Evolutionary conservation across 2,113 vertebrate species (phyloP), one percentile per base, ranked within the genome.

Genomic region (Camelus bactrianus): DNA sequence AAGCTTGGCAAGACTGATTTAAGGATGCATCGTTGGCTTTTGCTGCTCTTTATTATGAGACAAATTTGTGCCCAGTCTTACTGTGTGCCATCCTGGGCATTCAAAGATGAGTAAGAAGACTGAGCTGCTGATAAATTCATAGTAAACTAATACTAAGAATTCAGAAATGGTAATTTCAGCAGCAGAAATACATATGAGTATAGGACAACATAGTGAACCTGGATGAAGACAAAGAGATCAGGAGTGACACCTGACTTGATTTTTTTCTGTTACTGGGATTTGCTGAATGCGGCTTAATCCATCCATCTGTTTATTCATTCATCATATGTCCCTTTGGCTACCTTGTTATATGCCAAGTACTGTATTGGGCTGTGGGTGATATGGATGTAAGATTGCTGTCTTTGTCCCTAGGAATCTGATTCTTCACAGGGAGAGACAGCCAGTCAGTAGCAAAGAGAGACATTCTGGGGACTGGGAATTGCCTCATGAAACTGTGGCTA

Each of bases 11-110:
- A 28, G 56, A 50, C 22, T 67, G 28, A 93, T n/a, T 77, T 89
- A 80, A 88, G 76, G 17, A 83, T 20, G 24, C 72, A 8, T 85
- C 8, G 91, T 94, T 80, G 80, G 8, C 75, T 80, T 91, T 87
- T 91, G 46, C 82, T 79, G 8, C 13, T 82, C 19, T 89, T 60
- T 48, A 54, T 80, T 85, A 62, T 67, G 54, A 85, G 82, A 65
- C 30, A 80, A 0, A 24, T 81, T 69, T 70, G 64, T 90, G 13
- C 35, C 16, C 26, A n/a, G 13, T 50, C 20, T 82, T 92, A 15
- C 58, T 69, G 19, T 80, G 30, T 83, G 38, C 58, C 48, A 32
- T 46, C 24, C 69, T 70, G 19, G 42, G 42, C 48, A 86, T 82
- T 69, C 50, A 82, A 38, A 67, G 35, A 26, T 69, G 15, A 38